These are phyloP conservation scores for Amphipoea oculea DNA, from an alignment of 2,888 invertebrate genomes.

Conservation along the genomic window DNA sequence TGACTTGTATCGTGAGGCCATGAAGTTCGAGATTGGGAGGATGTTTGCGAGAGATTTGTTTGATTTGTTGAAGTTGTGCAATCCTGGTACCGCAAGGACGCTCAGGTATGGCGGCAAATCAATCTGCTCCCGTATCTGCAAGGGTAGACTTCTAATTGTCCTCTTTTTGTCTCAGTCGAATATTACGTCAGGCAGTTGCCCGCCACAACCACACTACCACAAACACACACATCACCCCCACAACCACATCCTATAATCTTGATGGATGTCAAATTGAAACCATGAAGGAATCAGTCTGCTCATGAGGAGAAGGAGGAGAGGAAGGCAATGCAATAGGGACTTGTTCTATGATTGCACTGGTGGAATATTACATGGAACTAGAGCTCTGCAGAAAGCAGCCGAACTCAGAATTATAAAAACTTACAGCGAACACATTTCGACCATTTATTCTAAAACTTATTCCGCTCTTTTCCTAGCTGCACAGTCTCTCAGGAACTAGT, in stretches of 20 bases:
- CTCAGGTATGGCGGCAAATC: neutral
- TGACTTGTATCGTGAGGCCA: constrained; percentile 69
- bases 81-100: neutral
- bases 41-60: neutral
- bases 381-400: neutral
- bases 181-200: neutral
- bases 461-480: constrained; percentile 44
- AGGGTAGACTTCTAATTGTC: too few relatives aligned
- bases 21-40: constrained; percentile 43
- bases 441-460: neutral
- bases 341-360: neutral
- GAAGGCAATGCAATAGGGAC: neutral
- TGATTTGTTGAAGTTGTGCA: neutral
- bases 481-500: constrained; percentile 71
- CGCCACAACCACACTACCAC: neutral
- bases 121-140: neutral
- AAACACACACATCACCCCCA: too few relatives aligned
- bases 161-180: neutral
- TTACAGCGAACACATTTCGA: neutral
- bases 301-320: neutral
- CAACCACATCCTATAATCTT: neutral
- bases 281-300: neutral
- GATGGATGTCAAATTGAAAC: neutral
- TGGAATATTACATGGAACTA: neutral
- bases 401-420: neutral